Base-by-base conservation (phyloP, 2,113 vertebrate genomes). In the Naja naja region DNA sequence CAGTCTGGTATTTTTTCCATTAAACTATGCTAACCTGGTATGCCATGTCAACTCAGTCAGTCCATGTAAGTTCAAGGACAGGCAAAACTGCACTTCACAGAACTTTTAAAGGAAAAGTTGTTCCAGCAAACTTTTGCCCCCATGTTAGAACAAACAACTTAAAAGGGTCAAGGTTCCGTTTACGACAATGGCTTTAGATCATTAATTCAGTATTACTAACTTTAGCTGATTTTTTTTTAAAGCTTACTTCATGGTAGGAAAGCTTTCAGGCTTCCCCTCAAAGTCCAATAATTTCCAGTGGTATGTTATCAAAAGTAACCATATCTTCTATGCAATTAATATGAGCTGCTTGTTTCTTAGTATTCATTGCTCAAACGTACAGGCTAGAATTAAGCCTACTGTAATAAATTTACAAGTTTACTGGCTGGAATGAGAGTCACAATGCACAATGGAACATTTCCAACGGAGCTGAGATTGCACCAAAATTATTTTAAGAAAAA, bases 111-210 rank as follows among this genome's bases (percentile, higher is more conserved):
- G 60, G 60, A 30, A 69, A 69, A 5, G 30, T n/a, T 60, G 54
- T 9, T 54, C 54, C n/a, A 85, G 54, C 30, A 58, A 90, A n/a
- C 16, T 22, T 49, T 49, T 49, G 47, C 47, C 12, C 1, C 25
- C 34, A 18, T 10, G 11, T 89, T 90, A 22, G 5, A 91, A 81
- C 47, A 74, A 91, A 91, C 53, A 89, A 47, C 30, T 52, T 89
- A 23, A 86, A 89, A 60, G n/a, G 90, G 89, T 87, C 90, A 93
- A 91, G 90, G 90, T 45, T 93, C 25, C 34, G 22, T 54, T 47
- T 91, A 53, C 6, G 11, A 56, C 91, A 89, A 89, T 85, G 64
- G 30, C 64, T 58, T 10, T 5, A 89, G 8, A 55, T 47, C 49
- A 49, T 60, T 87, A 88, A 74, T 45, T 1, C 9, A 53, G 52